A percentile compares a stretch with the other conserved stretches of the same genome.
phyloP scores from a whole-genome alignment of 2,113 vertebrate genomes.

The Apaloderma vittatum region DNA sequence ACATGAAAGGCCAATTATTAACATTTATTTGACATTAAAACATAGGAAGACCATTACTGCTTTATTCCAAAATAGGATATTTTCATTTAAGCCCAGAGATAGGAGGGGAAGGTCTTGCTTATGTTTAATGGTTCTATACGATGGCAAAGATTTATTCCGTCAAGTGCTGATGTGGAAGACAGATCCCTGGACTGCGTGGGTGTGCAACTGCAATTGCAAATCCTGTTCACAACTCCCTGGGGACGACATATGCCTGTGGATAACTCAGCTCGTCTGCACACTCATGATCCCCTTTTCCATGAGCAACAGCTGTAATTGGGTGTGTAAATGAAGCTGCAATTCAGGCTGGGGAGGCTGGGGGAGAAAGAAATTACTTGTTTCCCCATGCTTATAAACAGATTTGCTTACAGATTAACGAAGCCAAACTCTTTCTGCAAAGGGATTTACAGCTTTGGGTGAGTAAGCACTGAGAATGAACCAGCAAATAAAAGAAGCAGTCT shows the following conservation, averaged over 20 bases:
- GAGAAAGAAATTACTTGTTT: accelerated
- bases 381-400: neutral
- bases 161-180: neutral
- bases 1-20: neutral
- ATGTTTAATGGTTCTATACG: no score
- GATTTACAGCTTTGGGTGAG: slow-evolving; percentile 12
- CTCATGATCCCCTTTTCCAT: neutral
- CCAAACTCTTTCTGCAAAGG: neutral
- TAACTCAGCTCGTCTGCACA: neutral
- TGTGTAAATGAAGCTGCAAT: neutral
- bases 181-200: neutral
- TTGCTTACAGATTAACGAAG: neutral
- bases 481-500: neutral
- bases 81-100: neutral
- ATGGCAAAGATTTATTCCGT: neutral
- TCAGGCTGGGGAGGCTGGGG: neutral
- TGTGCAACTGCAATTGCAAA: neutral
- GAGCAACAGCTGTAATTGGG: neutral
- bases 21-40: neutral
- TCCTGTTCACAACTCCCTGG: neutral
- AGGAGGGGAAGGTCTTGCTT: accelerated
- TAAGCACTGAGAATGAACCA: slow-evolving; percentile 1
- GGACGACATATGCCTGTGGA: neutral
- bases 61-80: neutral
- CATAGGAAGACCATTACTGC: neutral